Evolutionary conservation across 2,113 vertebrate species (phyloP).

Genomic region (Empidonax alnorum): DNA sequence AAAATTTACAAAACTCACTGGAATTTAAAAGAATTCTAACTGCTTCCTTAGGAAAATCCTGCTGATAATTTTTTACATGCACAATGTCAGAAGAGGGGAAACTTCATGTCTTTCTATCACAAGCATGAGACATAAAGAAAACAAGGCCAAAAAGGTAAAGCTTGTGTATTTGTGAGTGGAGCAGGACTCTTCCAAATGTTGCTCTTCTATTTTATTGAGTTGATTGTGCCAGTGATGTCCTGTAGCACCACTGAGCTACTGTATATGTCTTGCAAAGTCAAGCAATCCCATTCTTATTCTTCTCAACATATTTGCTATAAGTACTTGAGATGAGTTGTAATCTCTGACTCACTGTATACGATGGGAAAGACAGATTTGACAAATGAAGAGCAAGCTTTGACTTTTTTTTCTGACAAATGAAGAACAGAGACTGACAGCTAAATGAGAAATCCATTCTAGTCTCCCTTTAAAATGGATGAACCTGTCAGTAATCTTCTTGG

Average conservation of each 20-base stretch:
- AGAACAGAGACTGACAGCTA: conserved; percentile 49
- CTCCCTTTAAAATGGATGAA: conserved; percentile 60
- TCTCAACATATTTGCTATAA: conserved; percentile 20
- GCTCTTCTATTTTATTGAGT: background rate
- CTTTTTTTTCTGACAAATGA: conserved; percentile 59
- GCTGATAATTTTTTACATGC: background rate
- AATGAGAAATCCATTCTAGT: conserved; percentile 61
- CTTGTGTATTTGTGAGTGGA: background rate
- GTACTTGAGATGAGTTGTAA: conserved; percentile 44
- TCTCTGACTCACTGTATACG: conserved; percentile 12
- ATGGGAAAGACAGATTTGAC: conserved; percentile 54
- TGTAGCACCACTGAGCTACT: background rate
- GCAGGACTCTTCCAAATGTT: background rate
- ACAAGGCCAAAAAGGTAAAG: background rate
- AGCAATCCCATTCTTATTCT: background rate
- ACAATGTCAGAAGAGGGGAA: background rate
- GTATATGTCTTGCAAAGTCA: background rate
- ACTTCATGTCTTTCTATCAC: background rate
- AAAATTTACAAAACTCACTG: background rate
- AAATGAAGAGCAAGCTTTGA: conserved; percentile 49
- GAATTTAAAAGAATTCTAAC: background rate
- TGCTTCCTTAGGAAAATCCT: background rate
- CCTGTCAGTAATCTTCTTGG: conserved; percentile 53
- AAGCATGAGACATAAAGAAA: background rate
- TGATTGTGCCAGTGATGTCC: background rate